A percentile compares a stretch with the other conserved stretches of the same genome.
phyloP scores from a whole-genome alignment of 1,140 invertebrate species.

The Globodera rostochiensis region DNA sequence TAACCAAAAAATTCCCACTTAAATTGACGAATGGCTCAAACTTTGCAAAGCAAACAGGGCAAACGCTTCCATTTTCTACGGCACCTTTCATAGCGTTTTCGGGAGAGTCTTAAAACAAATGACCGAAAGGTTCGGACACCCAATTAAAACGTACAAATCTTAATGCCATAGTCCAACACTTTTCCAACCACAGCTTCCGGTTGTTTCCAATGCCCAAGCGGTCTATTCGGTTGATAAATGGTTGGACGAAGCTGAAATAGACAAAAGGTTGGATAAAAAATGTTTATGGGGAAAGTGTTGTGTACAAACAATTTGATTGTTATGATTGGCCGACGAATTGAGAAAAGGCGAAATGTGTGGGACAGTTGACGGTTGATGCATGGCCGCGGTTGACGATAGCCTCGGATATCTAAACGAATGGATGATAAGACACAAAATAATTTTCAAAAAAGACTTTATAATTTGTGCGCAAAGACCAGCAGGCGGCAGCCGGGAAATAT shows the following conservation, averaged over 20 bases:
- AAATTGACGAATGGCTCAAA: neutral
- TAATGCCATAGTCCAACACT: neutral
- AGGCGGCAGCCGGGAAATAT: too few relatives aligned
- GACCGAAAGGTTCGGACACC: neutral
- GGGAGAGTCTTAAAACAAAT: neutral
- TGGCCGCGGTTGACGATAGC: neutral
- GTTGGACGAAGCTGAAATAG: neutral
- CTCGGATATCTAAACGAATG: neutral
- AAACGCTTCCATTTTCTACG: neutral
- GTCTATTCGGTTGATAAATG: neutral
- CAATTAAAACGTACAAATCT: neutral
- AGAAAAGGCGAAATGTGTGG: neutral
- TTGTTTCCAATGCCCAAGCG: neutral
- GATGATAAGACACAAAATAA: too few relatives aligned
- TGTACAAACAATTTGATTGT: too few relatives aligned
- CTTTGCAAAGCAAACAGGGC: neutral
- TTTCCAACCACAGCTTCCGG: neutral
- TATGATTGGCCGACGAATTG: neutral
- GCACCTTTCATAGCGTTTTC: neutral
- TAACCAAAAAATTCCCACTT: neutral
- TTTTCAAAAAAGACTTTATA: too few relatives aligned
- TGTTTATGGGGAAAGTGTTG: neutral
- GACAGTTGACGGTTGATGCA: neutral
- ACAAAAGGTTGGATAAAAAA: neutral
- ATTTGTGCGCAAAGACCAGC: too few relatives aligned